Evolutionary conservation across 2,113 vertebrate species (phyloP), one percentile per base, ranked within the genome.

Genomic region (Axis porcinus): DNA sequence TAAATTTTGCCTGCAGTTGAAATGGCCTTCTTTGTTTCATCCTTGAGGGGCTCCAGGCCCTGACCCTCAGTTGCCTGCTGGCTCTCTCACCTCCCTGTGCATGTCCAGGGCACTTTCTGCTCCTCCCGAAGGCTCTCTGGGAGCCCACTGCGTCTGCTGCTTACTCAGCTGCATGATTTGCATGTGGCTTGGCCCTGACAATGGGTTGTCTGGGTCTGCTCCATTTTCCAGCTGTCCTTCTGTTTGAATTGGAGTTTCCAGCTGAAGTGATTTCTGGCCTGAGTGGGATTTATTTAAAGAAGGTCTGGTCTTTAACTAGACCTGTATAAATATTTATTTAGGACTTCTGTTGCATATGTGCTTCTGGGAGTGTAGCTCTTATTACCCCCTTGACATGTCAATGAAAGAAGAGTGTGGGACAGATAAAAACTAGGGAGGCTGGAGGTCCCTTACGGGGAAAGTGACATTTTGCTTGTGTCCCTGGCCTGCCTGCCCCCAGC

Each of bases 141-240:
- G 67, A 74, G 67, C 67, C 67, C 36, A 6, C 67, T 13, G 67
- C 67, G 40, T 21, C 91, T 47, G 96, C 83, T 94, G 97, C 89
- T 98, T 97, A 93, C 83, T 98, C 98, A 98, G 93, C 97, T 97
- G 93, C 1, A 0, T 15, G 55, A 92, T 97, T 96, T 97, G 95
- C 92, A 96, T 97, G 95, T 81, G 57, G 89, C 91, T 96, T 96
- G 94, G 82, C 54, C 62, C 82, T 91, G 27, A 97, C 96, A 98
- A 95, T 98, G 91, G 62, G 62, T 97, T 95, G 93, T 83, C 57
- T 87, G 91, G 87, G 91, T 96, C 97, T 7, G 2, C 12, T 94
- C 60, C 92, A n/a, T 95, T 97, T 86, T 86, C 97, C 98, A 98
- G 95, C 97, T 98, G 98, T 97, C 97, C 86, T 97, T 97, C 86